Base-by-base conservation (phyloP, 2,888 invertebrate species). In the Drosophila pseudotakahashii region DNA sequence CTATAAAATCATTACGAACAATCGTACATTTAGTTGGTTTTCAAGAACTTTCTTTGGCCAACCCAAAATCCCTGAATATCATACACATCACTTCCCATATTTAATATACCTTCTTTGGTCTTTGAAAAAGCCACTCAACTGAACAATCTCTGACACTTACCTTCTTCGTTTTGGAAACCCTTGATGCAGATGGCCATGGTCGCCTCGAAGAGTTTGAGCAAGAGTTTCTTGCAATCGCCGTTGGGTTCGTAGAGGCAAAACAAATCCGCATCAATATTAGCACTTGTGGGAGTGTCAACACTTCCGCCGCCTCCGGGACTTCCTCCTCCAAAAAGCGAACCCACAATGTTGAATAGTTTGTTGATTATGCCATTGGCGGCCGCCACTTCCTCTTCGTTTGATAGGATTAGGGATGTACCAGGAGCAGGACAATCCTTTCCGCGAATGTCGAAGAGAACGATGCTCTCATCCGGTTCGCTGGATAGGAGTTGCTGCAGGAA, bases 131-230 rank as follows among this genome's bases (percentile, higher is more conserved):
- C 41, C 52, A 71, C n/a, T 76, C 81, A 68, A 76, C 51, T 55
- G 54, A 60, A 82, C 80, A 82, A 64, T 30, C 48, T 36, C 23
- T 16, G 13, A 39, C 48, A 85, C 91, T 91, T 71, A 92, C 92
- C 90, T 78, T 85, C 89, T 75, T 87, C 87, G 70, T 90, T 89
- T 60, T 87, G 86, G 67, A 89, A 89, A 62, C 91, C 90, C 76
- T 90, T 89, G 53, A 91, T 85, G 68, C 90, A 89, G 63, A 91
- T 90, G 68, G 91, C 90, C 86, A 92, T 88, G 61, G 91, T 89
- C 41, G 90, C 89, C 73, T 92, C 92, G 68, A 92, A 92, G 42
- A 92, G 80, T 77, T 91, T 91, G 19, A 92, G 69, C 45, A 92
- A 67, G 47, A 90, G 80, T 63, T 89, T 90, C 76, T 90, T 92